Evolutionary conservation across 2,888 invertebrate genomes (phyloP).

Genomic region (Phalera bucephala): DNA sequence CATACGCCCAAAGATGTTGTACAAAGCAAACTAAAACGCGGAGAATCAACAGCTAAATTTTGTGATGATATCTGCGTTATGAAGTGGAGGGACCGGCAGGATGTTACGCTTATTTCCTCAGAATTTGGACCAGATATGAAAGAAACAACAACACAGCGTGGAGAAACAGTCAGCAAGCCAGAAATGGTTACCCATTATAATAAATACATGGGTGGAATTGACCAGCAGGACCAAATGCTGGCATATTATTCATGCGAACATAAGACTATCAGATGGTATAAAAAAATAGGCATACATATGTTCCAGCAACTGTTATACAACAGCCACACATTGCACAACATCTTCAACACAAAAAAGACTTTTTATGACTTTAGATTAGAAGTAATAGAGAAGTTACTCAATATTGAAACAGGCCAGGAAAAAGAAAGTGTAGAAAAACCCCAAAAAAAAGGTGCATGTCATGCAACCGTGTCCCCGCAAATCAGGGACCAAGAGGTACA

Average conservation of each 20-base stretch:
- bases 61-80: conserved; percentile 29
- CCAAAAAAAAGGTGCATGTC: too few relatives aligned
- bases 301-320: conserved; percentile 18
- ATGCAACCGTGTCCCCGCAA: too few relatives aligned
- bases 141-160: conserved; percentile 11
- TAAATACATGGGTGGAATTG: conserved; percentile 13
- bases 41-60: conserved; percentile 6
- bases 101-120: conserved; percentile 35
- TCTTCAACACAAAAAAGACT: conserved; percentile 11
- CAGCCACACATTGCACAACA: conserved; percentile 11
- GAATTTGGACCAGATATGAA: conserved; percentile 25
- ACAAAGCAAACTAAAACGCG: conserved; percentile 6
- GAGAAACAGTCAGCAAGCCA: conserved; percentile 15
- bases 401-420: too few relatives aligned
- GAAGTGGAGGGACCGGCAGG: conserved; percentile 41
- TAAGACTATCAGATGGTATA: conserved; percentile 19
- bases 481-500: too few relatives aligned
- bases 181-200: conserved; percentile 17
- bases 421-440: too few relatives aligned
- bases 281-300: conserved; percentile 16
- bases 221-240: conserved; percentile 16
- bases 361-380: too few relatives aligned
- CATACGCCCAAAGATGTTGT: conserved; percentile 7
- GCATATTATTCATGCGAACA: conserved; percentile 14
- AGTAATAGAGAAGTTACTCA: too few relatives aligned